Conservation (phyloP, 2,797 vertebrate species). For the Apodemus agrarius region DNA sequence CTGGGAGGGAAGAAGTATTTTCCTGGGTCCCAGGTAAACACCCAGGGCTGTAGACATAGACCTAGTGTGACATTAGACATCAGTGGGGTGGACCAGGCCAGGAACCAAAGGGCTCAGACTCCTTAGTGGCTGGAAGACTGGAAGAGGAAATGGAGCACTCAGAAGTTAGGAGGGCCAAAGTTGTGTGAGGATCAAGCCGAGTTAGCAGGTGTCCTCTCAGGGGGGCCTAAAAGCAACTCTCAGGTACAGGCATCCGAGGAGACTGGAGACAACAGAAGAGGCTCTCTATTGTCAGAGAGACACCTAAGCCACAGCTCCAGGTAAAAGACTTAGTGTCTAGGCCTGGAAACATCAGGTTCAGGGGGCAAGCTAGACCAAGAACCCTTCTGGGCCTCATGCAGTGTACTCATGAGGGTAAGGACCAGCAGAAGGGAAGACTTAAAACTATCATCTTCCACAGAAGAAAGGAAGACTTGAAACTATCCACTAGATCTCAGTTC, state of each 20-base stretch:
- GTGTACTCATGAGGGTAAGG: background rate
- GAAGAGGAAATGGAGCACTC: background rate
- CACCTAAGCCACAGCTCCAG: background rate
- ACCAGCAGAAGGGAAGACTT: background rate
- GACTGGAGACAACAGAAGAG: background rate
- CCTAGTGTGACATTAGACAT: background rate
- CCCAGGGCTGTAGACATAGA: background rate
- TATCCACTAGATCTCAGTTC: background rate
- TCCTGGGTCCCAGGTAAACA: background rate
- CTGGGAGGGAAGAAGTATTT: background rate
- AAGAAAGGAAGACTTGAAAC: background rate
- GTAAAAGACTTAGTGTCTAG: background rate
- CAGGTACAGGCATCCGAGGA: background rate
- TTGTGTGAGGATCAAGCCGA: background rate
- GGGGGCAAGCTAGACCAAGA: background rate
- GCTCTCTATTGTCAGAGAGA: background rate
- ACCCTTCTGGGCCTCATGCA: rapidly evolving
- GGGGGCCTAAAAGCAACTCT: background rate
- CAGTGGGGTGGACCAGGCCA: background rate
- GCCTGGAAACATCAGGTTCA: background rate
- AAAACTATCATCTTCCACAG: background rate
- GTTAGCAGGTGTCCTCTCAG: background rate
- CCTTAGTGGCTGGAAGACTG: background rate
- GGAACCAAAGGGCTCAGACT: background rate
- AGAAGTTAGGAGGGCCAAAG: background rate